Percentiles rank a stretch among this genome's conserved stretches.
Evolutionary conservation across 1,140 invertebrate species (phyloP).

Genomic region (Monomorium pharaonis): DNA sequence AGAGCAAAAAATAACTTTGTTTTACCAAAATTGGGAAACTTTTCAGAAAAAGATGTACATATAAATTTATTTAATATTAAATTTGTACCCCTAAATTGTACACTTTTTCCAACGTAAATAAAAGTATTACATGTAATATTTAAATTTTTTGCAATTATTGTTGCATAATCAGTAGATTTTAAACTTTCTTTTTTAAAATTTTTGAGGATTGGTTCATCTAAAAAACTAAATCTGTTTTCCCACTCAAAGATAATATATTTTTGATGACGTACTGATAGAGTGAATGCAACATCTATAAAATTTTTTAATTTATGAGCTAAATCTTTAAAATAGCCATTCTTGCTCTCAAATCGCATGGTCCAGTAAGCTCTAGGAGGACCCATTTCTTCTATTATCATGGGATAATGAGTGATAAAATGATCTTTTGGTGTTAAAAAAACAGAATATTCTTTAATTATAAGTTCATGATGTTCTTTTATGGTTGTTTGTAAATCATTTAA

Average conservation of each 20-base stretch:
- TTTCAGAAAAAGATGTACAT: no score
- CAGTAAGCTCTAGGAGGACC: neutral
- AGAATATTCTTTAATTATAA: neutral
- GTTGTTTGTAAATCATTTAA: neutral
- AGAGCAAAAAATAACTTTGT: no score
- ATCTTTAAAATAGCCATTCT: conserved; percentile 17
- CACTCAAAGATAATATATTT: neutral
- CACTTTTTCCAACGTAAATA: no score
- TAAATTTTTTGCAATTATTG: no score
- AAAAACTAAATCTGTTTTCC: neutral
- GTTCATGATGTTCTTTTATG: neutral
- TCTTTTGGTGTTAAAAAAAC: neutral
- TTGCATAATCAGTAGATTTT: no score
- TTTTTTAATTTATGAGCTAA: conserved; percentile 19
- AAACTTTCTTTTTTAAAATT: neutral
- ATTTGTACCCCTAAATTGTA: no score
- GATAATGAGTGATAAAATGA: conserved; percentile 8
- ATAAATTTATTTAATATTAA: no score
- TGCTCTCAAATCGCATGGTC: neutral
- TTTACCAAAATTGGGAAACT: no score
- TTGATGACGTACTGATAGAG: neutral
- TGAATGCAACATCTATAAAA: conserved; percentile 24
- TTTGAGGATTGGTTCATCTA: neutral
- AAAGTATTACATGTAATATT: no score
- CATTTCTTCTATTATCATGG: neutral